Conservation (phyloP, 2,888 invertebrate species). For the Diplazon laetatorius region DNA sequence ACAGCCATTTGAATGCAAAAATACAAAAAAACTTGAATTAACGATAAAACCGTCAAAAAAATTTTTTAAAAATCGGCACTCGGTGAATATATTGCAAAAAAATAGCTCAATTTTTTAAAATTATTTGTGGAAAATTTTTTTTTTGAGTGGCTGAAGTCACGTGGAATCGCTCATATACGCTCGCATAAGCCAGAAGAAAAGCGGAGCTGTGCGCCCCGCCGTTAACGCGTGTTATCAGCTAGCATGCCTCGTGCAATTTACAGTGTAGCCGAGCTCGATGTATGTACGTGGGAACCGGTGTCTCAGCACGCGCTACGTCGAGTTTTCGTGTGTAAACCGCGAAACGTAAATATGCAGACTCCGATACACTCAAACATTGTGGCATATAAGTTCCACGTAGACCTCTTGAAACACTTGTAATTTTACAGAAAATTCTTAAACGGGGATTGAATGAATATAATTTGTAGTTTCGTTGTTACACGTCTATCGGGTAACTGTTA, state of each 20-base stretch:
- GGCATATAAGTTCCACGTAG: conserved; percentile 29
- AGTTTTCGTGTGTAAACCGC: conserved; percentile 22
- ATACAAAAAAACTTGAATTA: too few relatives aligned
- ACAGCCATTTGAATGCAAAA: too few relatives aligned
- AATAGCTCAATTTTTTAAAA: too few relatives aligned
- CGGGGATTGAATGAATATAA: conserved; percentile 37
- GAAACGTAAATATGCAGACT: conserved; percentile 40
- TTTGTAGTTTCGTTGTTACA: conserved; percentile 30
- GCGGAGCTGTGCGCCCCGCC: conserved; percentile 49
- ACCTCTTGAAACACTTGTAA: conserved; percentile 52
- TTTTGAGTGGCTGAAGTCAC: too few relatives aligned
- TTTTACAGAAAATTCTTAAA: conserved; percentile 37
- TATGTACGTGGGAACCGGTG: conserved; percentile 65
- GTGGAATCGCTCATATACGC: conserved; percentile 24
- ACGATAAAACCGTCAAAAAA: too few relatives aligned
- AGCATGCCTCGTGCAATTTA: conserved; percentile 65
- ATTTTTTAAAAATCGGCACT: too few relatives aligned
- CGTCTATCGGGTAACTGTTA: conserved; percentile 3
- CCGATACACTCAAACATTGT: conserved; percentile 41
- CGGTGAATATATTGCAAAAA: too few relatives aligned
- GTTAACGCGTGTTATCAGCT: conserved; percentile 64
- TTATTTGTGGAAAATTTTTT: too few relatives aligned
- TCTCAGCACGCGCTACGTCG: conserved; percentile 50
- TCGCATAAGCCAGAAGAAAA: conserved; percentile 55
- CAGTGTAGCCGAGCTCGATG: conserved; percentile 37